A percentile compares a stretch with the other conserved stretches of the same genome.
Evolutionary conservation across 2,888 invertebrate genomes (phyloP).

Genomic region (Fabriciana adippe): DNA sequence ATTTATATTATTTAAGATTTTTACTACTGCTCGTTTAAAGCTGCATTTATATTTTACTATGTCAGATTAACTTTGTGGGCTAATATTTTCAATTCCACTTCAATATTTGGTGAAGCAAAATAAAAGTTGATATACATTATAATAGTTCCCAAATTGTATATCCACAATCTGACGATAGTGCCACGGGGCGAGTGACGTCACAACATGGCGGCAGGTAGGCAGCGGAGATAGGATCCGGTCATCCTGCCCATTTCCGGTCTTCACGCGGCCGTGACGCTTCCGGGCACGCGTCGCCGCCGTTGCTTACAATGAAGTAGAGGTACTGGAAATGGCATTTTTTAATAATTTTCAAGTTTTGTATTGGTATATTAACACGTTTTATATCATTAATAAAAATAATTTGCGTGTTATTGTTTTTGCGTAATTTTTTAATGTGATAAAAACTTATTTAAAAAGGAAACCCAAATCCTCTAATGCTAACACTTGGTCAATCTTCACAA

Average conservation of each 20-base stretch:
- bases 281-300: conserved; percentile 78
- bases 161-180: conserved; percentile 44
- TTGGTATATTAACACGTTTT: background rate
- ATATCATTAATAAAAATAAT: background rate
- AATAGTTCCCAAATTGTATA: conserved; percentile 41
- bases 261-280: conserved; percentile 83
- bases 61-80: background rate
- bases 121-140: conserved; percentile 21
- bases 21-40: background rate
- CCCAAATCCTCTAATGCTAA: no score
- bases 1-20: background rate
- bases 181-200: conserved; percentile 64
- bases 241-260: conserved; percentile 83
- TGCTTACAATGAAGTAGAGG: conserved; percentile 54
- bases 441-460: no score
- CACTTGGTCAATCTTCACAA: no score
- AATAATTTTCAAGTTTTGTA: background rate
- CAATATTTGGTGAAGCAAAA: background rate
- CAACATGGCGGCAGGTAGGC: conserved; percentile 76
- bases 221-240: conserved; percentile 82
- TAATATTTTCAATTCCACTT: background rate
- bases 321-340: conserved; percentile 53
- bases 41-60: background rate
- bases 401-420: no score
- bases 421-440: no score